phyloP scores from a whole-genome alignment of 1,140 invertebrate species.

The Magallana angulata region DNA sequence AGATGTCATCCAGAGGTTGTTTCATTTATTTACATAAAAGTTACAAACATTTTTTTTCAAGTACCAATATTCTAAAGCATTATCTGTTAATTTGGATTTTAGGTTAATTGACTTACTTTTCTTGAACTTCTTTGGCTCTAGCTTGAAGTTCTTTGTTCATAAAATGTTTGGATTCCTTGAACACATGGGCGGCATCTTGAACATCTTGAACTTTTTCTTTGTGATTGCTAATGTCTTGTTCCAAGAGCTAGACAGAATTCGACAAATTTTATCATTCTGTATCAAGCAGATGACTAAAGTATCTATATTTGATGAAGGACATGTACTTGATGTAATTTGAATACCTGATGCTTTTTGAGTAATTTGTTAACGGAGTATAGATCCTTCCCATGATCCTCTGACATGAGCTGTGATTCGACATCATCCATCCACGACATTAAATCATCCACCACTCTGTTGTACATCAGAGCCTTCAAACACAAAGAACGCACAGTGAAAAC shows the following conservation, averaged over 20 bases:
- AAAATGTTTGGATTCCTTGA: conserved; percentile 95
- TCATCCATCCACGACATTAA: conserved; percentile 98
- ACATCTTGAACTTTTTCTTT: conserved; percentile 95
- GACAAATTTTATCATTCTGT: too few species aligned
- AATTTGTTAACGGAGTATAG: conserved; percentile 96
- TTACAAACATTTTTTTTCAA: too few species aligned
- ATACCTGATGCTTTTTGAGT: conserved; percentile 95
- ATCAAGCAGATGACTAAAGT: too few species aligned
- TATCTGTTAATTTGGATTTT: not conserved
- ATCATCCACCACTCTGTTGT: conserved; percentile 87
- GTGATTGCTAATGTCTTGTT: conserved; percentile 95
- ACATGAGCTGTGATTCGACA: conserved; percentile 96
- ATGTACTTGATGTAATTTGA: not conserved
- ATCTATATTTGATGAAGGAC: not conserved
- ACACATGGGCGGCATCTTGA: conserved; percentile 90
- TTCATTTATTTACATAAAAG: too few species aligned
- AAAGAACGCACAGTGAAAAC: not conserved
- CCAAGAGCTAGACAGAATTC: conserved; percentile 84
- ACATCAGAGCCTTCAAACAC: conserved; percentile 68
- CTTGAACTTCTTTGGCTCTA: conserved; percentile 84
- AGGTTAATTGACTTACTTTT: conserved; percentile 79
- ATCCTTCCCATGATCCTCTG: conserved; percentile 98
- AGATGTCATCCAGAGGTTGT: too few species aligned
- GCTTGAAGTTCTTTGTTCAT: conserved; percentile 95
- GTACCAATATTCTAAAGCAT: too few species aligned